Evolutionary conservation across 2,888 invertebrate genomes (phyloP).

Genomic region (Craniophora ligustri): DNA sequence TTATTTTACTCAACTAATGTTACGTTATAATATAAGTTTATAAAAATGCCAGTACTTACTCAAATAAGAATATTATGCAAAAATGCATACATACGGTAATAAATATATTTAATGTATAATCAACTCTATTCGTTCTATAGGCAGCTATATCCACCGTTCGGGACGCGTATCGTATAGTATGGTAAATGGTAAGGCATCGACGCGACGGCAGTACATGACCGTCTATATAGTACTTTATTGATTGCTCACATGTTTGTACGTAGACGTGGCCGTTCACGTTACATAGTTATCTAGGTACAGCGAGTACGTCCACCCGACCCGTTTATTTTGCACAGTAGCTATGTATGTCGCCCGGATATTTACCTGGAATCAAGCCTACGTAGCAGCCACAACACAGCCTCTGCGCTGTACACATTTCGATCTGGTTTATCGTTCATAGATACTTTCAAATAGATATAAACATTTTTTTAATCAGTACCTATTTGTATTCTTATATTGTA

Average conservation of each 20-base stretch:
- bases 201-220: conserved; percentile 51
- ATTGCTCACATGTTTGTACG: conserved; percentile 63
- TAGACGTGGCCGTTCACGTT: conserved; percentile 62
- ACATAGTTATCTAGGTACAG: conserved; percentile 62
- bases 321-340: conserved; percentile 62
- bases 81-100: background rate
- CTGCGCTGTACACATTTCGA: too few relatives aligned
- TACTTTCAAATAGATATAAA: too few relatives aligned
- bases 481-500: too few relatives aligned
- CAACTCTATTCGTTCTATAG: conserved; percentile 60
- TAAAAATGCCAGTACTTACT: too few relatives aligned
- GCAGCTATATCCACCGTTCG: conserved; percentile 48
- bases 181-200: conserved; percentile 47
- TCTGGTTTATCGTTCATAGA: too few relatives aligned
- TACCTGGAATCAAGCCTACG: conserved; percentile 31
- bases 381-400: conserved; percentile 2
- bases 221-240: conserved; percentile 60
- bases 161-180: conserved; percentile 19
- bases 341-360: conserved; percentile 62
- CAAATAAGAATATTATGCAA: too few relatives aligned
- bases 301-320: conserved; percentile 50
- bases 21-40: too few relatives aligned
- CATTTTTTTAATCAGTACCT: too few relatives aligned
- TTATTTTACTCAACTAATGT: too few relatives aligned
- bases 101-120: conserved; percentile 17